Conservation (phyloP, 2,888 invertebrate species). For the Emesis furor region DNA sequence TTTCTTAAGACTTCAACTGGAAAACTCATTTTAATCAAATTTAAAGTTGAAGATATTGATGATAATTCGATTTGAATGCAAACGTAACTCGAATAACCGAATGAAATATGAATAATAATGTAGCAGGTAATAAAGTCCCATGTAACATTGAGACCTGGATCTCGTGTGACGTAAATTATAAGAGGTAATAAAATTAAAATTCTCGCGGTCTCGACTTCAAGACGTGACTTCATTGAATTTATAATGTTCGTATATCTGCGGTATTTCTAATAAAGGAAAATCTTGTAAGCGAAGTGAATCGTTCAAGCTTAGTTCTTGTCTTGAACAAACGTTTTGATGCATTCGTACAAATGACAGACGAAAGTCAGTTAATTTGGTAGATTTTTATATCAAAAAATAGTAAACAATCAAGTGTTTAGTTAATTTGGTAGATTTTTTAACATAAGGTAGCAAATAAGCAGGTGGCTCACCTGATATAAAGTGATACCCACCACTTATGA, state of each 20-base stretch:
- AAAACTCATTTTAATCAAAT: too few species aligned
- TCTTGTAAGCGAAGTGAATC: not conserved
- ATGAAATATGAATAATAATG: conserved; percentile 19
- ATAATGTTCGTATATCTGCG: conserved; percentile 22
- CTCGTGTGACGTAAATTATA: conserved; percentile 75
- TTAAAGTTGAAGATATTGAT: not conserved
- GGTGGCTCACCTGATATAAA: too few species aligned
- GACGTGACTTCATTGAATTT: conserved; percentile 79
- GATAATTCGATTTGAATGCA: not conserved
- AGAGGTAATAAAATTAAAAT: conserved; percentile 84
- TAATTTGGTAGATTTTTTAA: too few species aligned
- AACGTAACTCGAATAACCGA: not conserved
- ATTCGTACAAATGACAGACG: not conserved
- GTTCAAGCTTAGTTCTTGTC: not conserved
- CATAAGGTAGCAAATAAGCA: too few species aligned
- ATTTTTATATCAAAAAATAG: too few species aligned
- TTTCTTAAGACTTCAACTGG: too few species aligned
- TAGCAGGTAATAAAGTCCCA: not conserved
- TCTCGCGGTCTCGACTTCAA: conserved; percentile 76
- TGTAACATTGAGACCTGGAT: conserved; percentile 43
- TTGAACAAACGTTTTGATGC: not conserved
- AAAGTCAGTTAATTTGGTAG: too few species aligned
- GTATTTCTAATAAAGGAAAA: conserved; percentile 22
- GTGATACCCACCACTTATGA: too few species aligned
- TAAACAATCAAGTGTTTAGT: too few species aligned